Base-by-base conservation (phyloP, 2,797 vertebrate species). In the Harpagifer antarcticus region DNA sequence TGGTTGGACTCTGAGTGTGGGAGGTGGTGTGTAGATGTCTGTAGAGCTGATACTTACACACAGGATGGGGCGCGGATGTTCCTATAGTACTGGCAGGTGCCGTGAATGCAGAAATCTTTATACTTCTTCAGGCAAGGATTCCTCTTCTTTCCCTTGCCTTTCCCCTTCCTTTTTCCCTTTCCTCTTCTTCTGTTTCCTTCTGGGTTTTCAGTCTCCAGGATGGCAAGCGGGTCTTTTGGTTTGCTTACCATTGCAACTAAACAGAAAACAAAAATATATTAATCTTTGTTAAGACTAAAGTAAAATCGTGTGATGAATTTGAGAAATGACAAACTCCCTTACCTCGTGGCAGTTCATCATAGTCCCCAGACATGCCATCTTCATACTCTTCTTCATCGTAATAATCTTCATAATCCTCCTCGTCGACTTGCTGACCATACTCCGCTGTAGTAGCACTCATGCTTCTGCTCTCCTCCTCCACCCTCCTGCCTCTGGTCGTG, bases 51-150 rank as follows among this genome's bases (percentile, higher is more conserved):
- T 81, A 96, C 98, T 97, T 93, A 99, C 98, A 96, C 93, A 92
- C 98, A 99, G 2, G 96, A 96, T 0, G 97, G 95, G 48, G 81
- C 78, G 7, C 86, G 94, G 74, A 98, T 68, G 69, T 95, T 90
- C 87, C 88, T 96, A 81, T 96, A 85, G 67, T 97, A 97, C 79
- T 93, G 95, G 92, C 98, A 99, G 67, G 96, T 96, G 63, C 98
- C 98, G 0, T 99, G 97, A 87, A 99, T 97, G 88, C 98, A 99
- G 91, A 95, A 98, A 88, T 98, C 96, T 84, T 98, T 99, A 82
- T 95, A 99, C 84, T 97, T 99, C 89, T 82, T 94, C 90, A 96
- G 92, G 82, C 98, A 99, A 0, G 98, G 97, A 74, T 99, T 96
- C 90, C 96, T 97, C 92, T 99, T 99, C 91, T 88, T 97, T n/a